phyloP scores from a whole-genome alignment of 2,113 vertebrate genomes.

The Heliornis fulica region DNA sequence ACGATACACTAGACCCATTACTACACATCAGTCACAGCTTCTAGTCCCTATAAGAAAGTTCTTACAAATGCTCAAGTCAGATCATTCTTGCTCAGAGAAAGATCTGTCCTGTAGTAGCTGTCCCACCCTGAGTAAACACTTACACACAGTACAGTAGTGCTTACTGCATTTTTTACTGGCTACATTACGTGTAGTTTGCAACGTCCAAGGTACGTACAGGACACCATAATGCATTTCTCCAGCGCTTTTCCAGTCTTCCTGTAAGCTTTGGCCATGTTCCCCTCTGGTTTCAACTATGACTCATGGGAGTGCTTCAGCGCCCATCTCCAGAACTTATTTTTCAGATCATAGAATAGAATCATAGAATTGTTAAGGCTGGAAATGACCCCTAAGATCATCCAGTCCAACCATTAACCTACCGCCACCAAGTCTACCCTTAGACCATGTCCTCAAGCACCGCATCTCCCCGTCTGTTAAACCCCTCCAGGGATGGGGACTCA shows the following conservation, averaged over 20 bases:
- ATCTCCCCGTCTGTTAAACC: no score
- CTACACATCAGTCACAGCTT: not conserved
- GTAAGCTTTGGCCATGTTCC: fast-evolving
- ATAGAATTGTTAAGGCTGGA: no score
- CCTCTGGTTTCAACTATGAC: not conserved
- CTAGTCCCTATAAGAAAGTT: not conserved
- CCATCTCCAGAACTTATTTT: not conserved
- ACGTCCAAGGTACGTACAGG: not conserved
- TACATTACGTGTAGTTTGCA: not conserved
- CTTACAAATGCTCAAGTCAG: not conserved
- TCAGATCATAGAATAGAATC: no score
- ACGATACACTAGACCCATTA: not conserved
- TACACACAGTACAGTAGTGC: fast-evolving
- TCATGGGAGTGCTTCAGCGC: not conserved
- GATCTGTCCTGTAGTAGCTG: not conserved
- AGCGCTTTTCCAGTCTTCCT: not conserved
- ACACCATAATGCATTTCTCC: not conserved
- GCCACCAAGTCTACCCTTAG: no score
- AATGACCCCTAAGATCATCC: no score
- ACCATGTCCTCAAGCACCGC: no score
- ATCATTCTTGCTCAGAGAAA: not conserved
- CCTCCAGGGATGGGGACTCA: no score
- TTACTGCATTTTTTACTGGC: not conserved
- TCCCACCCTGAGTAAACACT: not conserved
- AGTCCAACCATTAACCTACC: no score